Conservation (phyloP, 2,888 invertebrate species). For the Xylocampa areola region DNA sequence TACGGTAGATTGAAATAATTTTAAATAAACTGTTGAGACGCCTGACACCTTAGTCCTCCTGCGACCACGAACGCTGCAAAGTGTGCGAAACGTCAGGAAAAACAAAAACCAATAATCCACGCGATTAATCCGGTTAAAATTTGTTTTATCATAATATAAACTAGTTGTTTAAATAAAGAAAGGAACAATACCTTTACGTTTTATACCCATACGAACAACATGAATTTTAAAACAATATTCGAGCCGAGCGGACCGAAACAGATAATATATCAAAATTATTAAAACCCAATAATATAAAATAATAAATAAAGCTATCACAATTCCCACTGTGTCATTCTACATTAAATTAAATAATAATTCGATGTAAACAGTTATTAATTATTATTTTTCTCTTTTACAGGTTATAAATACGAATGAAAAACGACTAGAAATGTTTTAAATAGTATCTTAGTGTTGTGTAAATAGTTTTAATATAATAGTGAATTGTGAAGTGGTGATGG, state of each 20-base stretch:
- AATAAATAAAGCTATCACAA: conserved; percentile 11
- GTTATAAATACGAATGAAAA: conserved; percentile 61
- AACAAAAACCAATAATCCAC: too few relatives aligned
- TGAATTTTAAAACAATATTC: neutral
- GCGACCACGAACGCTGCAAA: too few relatives aligned
- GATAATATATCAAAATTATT: conserved; percentile 1
- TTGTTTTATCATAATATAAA: too few relatives aligned
- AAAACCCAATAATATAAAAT: neutral
- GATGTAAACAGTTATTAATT: too few relatives aligned
- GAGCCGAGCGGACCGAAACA: conserved; percentile 12
- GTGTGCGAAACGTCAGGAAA: too few relatives aligned
- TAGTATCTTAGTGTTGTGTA: conserved; percentile 49
- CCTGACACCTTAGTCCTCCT: too few relatives aligned
- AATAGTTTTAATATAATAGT: conserved; percentile 36
- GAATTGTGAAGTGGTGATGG: conserved; percentile 63
- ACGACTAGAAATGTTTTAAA: conserved; percentile 64
- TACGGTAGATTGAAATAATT: too few relatives aligned
- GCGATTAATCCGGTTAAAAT: too few relatives aligned
- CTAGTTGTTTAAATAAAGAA: too few relatives aligned
- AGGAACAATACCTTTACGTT: neutral
- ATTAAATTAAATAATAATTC: neutral
- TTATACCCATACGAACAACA: neutral
- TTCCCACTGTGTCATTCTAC: conserved; percentile 26
- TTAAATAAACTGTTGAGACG: too few relatives aligned
- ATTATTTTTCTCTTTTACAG: conserved; percentile 62